Evolutionary conservation across 1,140 invertebrate species (phyloP).

Genomic region (Atopsyche davidsoni): DNA sequence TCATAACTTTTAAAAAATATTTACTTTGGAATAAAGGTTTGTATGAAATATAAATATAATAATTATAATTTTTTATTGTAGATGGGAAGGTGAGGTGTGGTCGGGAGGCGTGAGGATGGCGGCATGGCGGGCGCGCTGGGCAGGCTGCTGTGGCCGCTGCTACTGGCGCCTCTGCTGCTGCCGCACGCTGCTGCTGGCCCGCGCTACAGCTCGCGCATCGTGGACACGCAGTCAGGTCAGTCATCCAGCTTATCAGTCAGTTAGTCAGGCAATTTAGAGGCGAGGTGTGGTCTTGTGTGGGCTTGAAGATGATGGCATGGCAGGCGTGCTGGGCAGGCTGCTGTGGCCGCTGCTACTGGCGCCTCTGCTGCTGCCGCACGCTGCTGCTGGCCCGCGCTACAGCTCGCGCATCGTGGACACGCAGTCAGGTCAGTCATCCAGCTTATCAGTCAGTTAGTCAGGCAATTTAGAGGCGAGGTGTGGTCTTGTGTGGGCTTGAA

Average conservation of each 20-base stretch:
- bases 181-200: slow-evolving; percentile 33
- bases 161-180: slow-evolving; percentile 17
- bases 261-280: too few relatives aligned
- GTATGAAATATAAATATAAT: too few relatives aligned
- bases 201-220: slow-evolving; percentile 49
- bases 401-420: too few relatives aligned
- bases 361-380: too few relatives aligned
- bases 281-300: too few relatives aligned
- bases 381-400: too few relatives aligned
- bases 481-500: slow-evolving; percentile 14
- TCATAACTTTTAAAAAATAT: not conserved
- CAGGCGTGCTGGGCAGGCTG: too few relatives aligned
- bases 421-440: too few relatives aligned
- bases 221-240: slow-evolving; percentile 52
- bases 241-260: not conserved
- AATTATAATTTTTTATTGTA: slow-evolving; percentile 10
- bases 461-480: slow-evolving; percentile 20
- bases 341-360: too few relatives aligned
- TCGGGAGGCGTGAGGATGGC: slow-evolving; percentile 24
- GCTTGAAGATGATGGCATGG: too few relatives aligned
- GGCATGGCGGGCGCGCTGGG: slow-evolving; percentile 21
- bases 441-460: too few relatives aligned
- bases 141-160: slow-evolving; percentile 18
- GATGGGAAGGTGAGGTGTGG: slow-evolving; percentile 24
- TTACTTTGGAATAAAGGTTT: not conserved